phyloP scores from a whole-genome alignment of 2,797 vertebrate species.

The Rhynchonycteris naso region DNA sequence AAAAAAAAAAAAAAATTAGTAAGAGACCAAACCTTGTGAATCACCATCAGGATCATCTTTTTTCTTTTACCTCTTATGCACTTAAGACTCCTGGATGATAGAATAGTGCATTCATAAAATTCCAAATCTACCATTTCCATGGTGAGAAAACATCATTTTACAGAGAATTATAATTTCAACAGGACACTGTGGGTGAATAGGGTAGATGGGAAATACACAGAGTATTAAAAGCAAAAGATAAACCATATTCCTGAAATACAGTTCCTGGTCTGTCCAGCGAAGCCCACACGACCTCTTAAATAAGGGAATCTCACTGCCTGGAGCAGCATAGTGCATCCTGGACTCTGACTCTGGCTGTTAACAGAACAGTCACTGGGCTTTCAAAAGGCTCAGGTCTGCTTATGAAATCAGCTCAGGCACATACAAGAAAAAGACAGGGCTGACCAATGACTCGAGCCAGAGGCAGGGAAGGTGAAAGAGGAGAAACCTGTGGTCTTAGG shows the following conservation, averaged over 20 bases:
- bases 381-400: background rate
- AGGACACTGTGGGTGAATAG: constrained; percentile 22
- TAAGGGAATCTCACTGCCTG: background rate
- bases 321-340: background rate
- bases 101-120: background rate
- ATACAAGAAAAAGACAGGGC: background rate
- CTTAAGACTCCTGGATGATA: background rate
- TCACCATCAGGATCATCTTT: background rate
- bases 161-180: constrained; percentile 52
- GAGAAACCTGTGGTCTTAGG: background rate
- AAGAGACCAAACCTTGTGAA: background rate
- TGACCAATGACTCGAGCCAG: background rate
- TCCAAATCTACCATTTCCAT: constrained; percentile 53
- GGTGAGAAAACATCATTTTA: constrained; percentile 26
- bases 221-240: constrained; percentile 66
- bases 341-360: background rate
- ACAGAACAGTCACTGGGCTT: constrained; percentile 7
- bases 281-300: background rate
- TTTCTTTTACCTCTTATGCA: background rate
- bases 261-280: background rate
- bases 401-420: background rate
- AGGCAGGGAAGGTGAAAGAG: background rate
- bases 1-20: background rate
- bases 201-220: constrained; percentile 61
- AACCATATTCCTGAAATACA: constrained; percentile 60